Evolutionary conservation across 2,888 invertebrate species (phyloP), one percentile per base, ranked within the genome.

Genomic region (Chouioia cunea): DNA sequence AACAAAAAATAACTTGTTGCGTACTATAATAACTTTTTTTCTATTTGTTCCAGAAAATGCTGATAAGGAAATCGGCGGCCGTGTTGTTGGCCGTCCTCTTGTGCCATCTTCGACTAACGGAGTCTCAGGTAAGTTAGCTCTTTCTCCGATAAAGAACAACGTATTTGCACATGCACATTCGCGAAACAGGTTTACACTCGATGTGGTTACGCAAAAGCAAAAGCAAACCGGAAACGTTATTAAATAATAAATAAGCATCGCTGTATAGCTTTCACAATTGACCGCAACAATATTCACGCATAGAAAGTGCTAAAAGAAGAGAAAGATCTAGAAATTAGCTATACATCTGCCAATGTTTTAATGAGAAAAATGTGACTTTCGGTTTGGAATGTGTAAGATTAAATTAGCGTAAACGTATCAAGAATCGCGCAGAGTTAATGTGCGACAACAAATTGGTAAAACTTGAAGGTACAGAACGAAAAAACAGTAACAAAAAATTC

Each of bases 21-120:
- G 15, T 44, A 36, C 57, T 65, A 57, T 36, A 36, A 65, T 47
- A 47, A 20, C 2, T 10, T n/a, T n/a, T 1, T 22, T 56, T 65
- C 20, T 22, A 70, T 80, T 86, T 86, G 89, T 88, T 77, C 44
- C 90, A 92, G 92, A 88, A 90, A 87, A 92, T 92, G 92, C 88
- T 91, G 89, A 91, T 91, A 89, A 89, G 91, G 89, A 88, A 90
- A 89, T 86, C 88, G 90, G 89, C 91, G 91, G 86, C 91, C 90
- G 85, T 90, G 62, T 86, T 88, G 90, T 91, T 90, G 90, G 91
- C 89, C 89, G 87, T 88, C 82, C 86, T 90, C 77, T 84, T 91
- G 83, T 88, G 88, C 82, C 87, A 88, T 83, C 83, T 87, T 81
- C 88, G 88, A 81, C 87, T 88, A 83, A 87, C 88, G 78, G 87